Base-by-base conservation (phyloP, 2,888 invertebrate genomes). In the Congeria kusceri region DNA sequence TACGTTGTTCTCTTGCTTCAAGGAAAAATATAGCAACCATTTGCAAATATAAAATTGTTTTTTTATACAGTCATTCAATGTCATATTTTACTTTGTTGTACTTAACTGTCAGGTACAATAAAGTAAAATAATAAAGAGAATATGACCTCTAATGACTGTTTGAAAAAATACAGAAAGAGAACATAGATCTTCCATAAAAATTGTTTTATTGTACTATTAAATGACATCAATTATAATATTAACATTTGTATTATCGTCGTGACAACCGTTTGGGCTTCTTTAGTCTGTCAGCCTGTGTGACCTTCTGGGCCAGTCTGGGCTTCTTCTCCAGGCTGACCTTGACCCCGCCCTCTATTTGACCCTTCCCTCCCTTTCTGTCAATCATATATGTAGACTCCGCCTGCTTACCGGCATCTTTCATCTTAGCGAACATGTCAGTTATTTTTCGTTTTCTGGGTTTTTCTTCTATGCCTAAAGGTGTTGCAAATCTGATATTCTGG, bases 361-460 rank as follows among this genome's bases (percentile, higher is more conserved):
- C 3, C n/a, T 58, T 23, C 18, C 18, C 58, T n/a, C 27, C 58
- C 18, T 58, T 58, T 18, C 58, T 58, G 58, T 58, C 58, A 58
- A 58, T 58, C 27, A 15, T 58, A n/a, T 27, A 58, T 7, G 1
- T 27, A 28, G 27, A n/a, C 15, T 28, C 58, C 3, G 3, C 27
- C 28, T 23, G 13, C 9, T 25, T 20, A 23, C 23, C n/a, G 53
- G 20, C 9, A 20, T 53, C 53, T 61, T 74, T 78, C 47, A 78
- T 63, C 47, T 57, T 62, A n/a, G 62, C 59, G 57, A 66, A 63
- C 15, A 39, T 53, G 32, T 66, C 66, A 7, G 62, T 74, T 23
- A 65, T 62, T 49, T 73, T 73, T n/a, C 70, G 65, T 25, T 74
- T 78, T 53, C 25, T 53, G 1, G 53, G 53, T 23, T 53, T 4